These are phyloP conservation scores for Paragorgia papillata DNA, from an alignment of 92 coral and sea anemone genomes.

Conservation along the genomic window DNA sequence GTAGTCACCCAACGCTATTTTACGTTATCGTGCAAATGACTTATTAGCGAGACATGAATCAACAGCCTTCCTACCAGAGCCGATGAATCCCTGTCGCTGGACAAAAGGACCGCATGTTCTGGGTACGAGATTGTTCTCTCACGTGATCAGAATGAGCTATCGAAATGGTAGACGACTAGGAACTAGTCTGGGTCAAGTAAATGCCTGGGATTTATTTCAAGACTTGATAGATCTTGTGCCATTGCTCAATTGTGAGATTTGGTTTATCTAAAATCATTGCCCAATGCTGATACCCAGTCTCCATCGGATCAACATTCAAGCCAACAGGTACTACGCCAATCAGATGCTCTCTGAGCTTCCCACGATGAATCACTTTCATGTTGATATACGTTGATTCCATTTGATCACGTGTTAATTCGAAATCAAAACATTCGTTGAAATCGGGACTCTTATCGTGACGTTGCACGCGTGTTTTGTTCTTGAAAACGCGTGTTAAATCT, in stretches of 20 bases:
- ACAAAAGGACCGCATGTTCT: too few species aligned
- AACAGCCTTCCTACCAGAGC: too few species aligned
- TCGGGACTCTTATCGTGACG: slow-evolving; percentile 66
- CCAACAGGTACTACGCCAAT: slow-evolving; percentile 86
- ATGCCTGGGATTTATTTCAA: slow-evolving; percentile 19
- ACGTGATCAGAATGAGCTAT: too few species aligned
- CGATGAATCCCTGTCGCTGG: too few species aligned
- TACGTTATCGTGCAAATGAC: too few species aligned
- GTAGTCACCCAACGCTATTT: too few species aligned
- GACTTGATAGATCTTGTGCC: slow-evolving; percentile 70
- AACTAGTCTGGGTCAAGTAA: too few species aligned
- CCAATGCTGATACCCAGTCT: slow-evolving; percentile 93
- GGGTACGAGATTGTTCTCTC: too few species aligned
- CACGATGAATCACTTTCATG: slow-evolving; percentile 81
- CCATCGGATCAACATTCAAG: slow-evolving; percentile 67
- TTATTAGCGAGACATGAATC: too few species aligned
- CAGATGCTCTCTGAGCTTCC: slow-evolving; percentile 62
- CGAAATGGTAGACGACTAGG: too few species aligned
- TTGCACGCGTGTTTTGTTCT: slow-evolving; percentile 69
- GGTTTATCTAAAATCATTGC: slow-evolving; percentile 90
- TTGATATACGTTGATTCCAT: slow-evolving; percentile 72
- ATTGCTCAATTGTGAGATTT: slow-evolving; percentile 77
- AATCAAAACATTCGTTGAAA: slow-evolving; percentile 73
- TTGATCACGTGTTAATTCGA: slow-evolving; percentile 78
- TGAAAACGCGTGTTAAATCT: slow-evolving; percentile 59